Percentiles rank a stretch among this genome's conserved stretches.
phyloP scores from a whole-genome alignment of 2,888 invertebrate species.

The Tuta absoluta region DNA sequence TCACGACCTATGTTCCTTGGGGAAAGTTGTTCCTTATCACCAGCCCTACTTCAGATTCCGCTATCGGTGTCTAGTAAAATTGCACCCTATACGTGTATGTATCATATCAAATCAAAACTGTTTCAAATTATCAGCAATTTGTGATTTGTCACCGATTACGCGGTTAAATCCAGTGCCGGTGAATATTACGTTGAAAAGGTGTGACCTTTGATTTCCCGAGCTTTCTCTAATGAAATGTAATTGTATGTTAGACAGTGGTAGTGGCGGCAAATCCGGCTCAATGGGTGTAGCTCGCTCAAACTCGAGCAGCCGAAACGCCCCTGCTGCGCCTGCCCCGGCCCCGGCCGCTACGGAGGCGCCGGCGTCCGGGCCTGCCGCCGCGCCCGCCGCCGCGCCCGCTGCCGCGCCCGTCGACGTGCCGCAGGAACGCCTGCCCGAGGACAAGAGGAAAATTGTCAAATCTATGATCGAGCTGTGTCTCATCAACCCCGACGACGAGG shows the following conservation, averaged over 20 bases:
- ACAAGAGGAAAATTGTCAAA: slow-evolving; percentile 61
- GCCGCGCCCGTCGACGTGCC: slow-evolving; percentile 41
- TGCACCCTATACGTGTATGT: no score
- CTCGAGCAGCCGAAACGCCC: slow-evolving; percentile 55
- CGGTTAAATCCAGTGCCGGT: no score
- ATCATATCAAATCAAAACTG: no score
- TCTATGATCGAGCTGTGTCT: slow-evolving; percentile 58
- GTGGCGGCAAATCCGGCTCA: slow-evolving; percentile 61
- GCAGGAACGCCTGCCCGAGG: slow-evolving; percentile 60
- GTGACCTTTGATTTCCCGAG: no score
- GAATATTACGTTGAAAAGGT: no score
- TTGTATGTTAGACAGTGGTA: slow-evolving; percentile 41
- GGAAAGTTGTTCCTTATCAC: no score
- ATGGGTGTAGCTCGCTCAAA: slow-evolving; percentile 57
- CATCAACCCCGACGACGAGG: slow-evolving; percentile 59
- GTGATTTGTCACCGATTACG: no score
- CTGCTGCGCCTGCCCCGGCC: slow-evolving; percentile 36
- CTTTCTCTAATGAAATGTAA: no score
- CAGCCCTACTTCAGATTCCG: no score
- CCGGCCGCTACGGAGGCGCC: slow-evolving; percentile 38
- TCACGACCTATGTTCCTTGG: no score
- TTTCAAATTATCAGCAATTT: no score
- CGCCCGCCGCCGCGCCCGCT: slow-evolving; percentile 39
- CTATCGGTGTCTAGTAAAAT: no score
- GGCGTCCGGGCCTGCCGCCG: slow-evolving; percentile 14